These are phyloP conservation scores for Phoebastria nigripes DNA, from an alignment of 2,797 vertebrate species.

Conservation along the genomic window DNA sequence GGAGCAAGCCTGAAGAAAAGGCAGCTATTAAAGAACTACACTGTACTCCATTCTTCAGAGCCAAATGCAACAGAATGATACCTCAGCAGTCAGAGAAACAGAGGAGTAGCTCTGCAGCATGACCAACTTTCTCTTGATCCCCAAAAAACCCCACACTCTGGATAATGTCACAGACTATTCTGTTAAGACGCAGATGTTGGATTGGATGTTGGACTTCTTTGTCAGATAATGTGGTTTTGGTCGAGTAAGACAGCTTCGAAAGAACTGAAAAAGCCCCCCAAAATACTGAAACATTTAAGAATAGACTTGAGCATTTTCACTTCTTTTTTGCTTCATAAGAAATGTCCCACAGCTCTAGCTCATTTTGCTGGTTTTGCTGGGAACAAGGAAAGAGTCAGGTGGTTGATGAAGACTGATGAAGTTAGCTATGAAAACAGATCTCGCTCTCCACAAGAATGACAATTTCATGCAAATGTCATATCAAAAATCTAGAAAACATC, in stretches of 20 bases:
- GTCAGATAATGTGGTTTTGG: background rate
- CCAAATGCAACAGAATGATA: background rate
- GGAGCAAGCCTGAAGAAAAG: background rate
- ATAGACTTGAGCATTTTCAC: background rate
- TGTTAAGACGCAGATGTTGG: background rate
- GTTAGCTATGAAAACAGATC: background rate
- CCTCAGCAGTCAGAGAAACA: background rate
- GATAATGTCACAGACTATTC: background rate
- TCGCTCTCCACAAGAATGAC: background rate
- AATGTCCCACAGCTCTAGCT: background rate
- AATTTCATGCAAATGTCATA: background rate
- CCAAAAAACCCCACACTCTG: fast-evolving
- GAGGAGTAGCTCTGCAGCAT: background rate
- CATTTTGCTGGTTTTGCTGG: background rate
- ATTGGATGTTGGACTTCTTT: background rate
- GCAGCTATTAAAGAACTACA: background rate
- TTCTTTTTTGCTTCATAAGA: background rate
- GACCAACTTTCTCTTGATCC: background rate
- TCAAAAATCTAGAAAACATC: background rate
- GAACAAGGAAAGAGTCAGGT: background rate
- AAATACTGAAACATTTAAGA: background rate
- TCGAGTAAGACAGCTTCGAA: background rate
- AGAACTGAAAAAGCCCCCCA: background rate
- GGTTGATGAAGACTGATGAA: background rate
- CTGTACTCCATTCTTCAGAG: background rate